Percentiles rank a stretch among this genome's conserved stretches.
These are phyloP conservation scores for Anorthoa munda DNA, from an alignment of 2,888 invertebrate genomes.

Conservation along the genomic window DNA sequence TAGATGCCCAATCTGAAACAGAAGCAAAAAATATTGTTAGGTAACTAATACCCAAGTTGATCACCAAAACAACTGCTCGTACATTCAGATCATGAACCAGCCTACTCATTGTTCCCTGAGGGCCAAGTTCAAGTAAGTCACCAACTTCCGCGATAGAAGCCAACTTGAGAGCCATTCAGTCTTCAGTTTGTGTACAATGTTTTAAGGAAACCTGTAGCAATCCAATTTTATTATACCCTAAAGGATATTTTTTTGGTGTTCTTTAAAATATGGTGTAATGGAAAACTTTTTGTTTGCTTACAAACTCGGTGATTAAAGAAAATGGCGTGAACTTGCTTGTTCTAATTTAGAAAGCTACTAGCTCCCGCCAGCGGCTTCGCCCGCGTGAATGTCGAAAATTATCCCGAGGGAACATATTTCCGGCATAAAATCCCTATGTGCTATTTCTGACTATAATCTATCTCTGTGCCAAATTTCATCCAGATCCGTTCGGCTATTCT, in stretches of 20 bases:
- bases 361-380: no score
- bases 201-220: conserved; percentile 38
- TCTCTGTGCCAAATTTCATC: no score
- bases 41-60: background rate
- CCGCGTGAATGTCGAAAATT: no score
- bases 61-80: conserved; percentile 42
- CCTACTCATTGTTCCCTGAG: conserved; percentile 51
- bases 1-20: background rate
- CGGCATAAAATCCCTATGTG: no score
- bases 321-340: background rate
- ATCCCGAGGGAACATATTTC: no score
- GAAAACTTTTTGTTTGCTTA: conserved; percentile 14
- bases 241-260: conserved; percentile 5
- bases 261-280: background rate
- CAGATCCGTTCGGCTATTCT: no score
- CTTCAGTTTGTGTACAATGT: conserved; percentile 42
- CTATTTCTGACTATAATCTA: no score
- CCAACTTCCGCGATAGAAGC: conserved; percentile 42
- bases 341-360: background rate
- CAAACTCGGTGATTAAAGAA: background rate
- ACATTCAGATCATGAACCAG: conserved; percentile 45
- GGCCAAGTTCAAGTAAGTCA: conserved; percentile 45
- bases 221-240: conserved; percentile 37
- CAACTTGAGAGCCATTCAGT: conserved; percentile 55
- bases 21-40: background rate